Base-by-base conservation (phyloP, 2,888 invertebrate species). In the Latheticus oryzae region DNA sequence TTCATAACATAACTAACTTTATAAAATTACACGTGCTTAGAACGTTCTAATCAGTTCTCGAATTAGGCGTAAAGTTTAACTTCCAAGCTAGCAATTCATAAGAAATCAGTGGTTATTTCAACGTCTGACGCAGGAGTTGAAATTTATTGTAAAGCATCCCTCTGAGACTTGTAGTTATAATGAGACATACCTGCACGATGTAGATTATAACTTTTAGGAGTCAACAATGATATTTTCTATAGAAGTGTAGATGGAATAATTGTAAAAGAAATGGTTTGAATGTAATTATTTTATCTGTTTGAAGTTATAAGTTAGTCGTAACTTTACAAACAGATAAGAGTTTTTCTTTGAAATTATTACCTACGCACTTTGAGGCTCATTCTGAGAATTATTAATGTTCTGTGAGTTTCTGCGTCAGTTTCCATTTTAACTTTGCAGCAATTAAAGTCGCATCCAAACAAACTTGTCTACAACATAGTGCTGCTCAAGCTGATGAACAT, bases 391-490 rank as follows among this genome's bases (percentile, higher is more conserved):
- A 55, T 38, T 55, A 48, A 48, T 40, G 43, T 30, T 38, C 43
- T n/a, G 12, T 13, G 40, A 55, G 30, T 48, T 23, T 38, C 43
- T 21, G 21, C 19, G 26, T 12, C 37, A 37, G 26, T 40, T 28
- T 51, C n/a, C 40, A 40, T 35, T 54, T 24, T 11, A 54, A 43
- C 37, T 54, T 35, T 45, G 48, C 30, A 16, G 48, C 32, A 48
- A 55, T 48, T 55, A 48, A 55, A 55, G 55, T 55, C 55, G 32
- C 55, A 55, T 55, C 40, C 40, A 28, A 48, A 55, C 38, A 37
- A 55, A 55, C 40, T 40, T 40, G 12, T 2, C 1, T 40, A 37
- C 23, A 50, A 12, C 37, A 9, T 33, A 13, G 37, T 23, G 48
- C 12, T 37, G 50, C 26, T 24, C 21, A 38, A 38, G 21, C 38